Percentiles rank a stretch among this genome's conserved stretches.
phyloP scores from a whole-genome alignment of 2,888 invertebrate genomes.

The Atherix ibis region DNA sequence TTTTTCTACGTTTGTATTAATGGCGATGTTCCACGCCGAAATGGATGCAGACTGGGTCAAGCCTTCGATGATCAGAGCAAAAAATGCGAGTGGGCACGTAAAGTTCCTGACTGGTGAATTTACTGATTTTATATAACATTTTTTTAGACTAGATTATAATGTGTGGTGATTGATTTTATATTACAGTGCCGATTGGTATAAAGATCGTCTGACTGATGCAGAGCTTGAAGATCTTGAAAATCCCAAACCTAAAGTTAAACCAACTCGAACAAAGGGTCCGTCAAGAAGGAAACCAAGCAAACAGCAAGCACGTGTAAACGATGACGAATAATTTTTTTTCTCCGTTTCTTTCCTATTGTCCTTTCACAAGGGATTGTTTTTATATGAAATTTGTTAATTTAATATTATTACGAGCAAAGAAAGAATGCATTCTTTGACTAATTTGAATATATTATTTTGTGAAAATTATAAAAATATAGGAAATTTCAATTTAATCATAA shows the following conservation, averaged over 20 bases:
- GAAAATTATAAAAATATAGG: too few relatives aligned
- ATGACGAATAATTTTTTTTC: constrained; percentile 12
- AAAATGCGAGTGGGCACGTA: constrained; percentile 73
- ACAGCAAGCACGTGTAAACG: constrained; percentile 15
- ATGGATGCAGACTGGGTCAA: constrained; percentile 76
- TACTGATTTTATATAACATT: constrained; percentile 5
- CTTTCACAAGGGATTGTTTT: too few relatives aligned
- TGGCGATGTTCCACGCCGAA: constrained; percentile 66
- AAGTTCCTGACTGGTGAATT: constrained; percentile 74
- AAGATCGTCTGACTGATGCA: constrained; percentile 64
- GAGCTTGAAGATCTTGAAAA: constrained; percentile 65
- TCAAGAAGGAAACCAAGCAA: constrained; percentile 22
- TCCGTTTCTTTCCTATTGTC: background rate
- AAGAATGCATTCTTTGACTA: too few relatives aligned
- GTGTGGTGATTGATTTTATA: background rate
- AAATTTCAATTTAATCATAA: too few relatives aligned
- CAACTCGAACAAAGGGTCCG: constrained; percentile 32
- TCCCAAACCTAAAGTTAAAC: constrained; percentile 49
- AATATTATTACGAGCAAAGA: too few relatives aligned
- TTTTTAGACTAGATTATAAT: constrained; percentile 5
- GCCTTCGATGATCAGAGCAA: constrained; percentile 70
- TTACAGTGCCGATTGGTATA: constrained; percentile 79
- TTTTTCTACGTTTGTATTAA: constrained; percentile 87
- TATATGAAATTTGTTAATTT: too few relatives aligned
- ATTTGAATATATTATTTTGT: too few relatives aligned